A percentile compares a stretch with the other conserved stretches of the same genome.
Evolutionary conservation across 2,797 vertebrate genomes (phyloP).

Genomic region (Myoxocephalus aenaeus): DNA sequence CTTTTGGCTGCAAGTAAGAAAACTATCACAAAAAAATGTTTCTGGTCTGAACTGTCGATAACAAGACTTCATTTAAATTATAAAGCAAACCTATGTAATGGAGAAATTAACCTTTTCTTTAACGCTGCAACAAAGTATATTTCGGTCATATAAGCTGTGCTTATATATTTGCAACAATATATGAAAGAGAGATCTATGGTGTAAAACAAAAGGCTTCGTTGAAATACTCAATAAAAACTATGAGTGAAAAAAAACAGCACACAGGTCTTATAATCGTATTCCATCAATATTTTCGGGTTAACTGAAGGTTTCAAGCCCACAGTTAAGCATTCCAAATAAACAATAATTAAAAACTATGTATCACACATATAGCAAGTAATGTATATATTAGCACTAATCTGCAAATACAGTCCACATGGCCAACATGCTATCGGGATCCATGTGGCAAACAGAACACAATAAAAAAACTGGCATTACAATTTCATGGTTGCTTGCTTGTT

Average conservation of each 20-base stretch:
- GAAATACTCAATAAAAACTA: background rate
- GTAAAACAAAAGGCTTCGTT: background rate
- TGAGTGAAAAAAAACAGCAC: background rate
- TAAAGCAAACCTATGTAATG: background rate
- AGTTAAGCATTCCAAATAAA: background rate
- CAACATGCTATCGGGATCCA: background rate
- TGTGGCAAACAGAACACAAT: background rate
- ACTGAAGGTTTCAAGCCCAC: background rate
- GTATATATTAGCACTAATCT: background rate
- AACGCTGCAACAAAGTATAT: background rate
- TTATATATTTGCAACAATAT: background rate
- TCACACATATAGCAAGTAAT: background rate
- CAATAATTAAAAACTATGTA: too few species aligned
- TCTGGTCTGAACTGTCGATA: background rate
- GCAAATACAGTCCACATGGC: background rate
- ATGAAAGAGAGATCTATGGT: background rate
- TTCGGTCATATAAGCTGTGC: background rate
- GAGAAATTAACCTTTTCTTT: background rate
- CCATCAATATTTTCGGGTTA: background rate
- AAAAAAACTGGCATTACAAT: background rate
- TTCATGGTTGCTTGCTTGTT: conserved; percentile 29
- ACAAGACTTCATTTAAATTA: background rate
- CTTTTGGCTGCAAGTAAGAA: background rate
- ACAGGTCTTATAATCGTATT: background rate
- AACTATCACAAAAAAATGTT: background rate